Evolutionary conservation across 2,113 vertebrate species (phyloP).

Genomic region (Philantomba maxwellii): DNA sequence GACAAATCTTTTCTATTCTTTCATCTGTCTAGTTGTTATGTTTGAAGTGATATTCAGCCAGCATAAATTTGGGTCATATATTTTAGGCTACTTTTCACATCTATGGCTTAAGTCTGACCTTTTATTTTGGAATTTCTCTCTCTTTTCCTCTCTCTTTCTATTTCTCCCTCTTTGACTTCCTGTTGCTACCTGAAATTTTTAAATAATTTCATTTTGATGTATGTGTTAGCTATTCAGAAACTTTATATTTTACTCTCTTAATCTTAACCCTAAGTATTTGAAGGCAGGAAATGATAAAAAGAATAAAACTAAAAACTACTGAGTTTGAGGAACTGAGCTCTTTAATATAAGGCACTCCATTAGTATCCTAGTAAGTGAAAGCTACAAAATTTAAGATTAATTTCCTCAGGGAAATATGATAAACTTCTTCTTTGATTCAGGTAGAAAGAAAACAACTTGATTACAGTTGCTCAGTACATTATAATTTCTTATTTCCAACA

Average conservation of each 20-base stretch:
- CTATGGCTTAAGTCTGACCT: not conserved
- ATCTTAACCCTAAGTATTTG: not conserved
- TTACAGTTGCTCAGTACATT: not conserved
- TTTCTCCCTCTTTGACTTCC: not conserved
- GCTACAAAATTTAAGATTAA: not conserved
- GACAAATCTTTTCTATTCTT: not conserved
- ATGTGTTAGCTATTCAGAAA: not conserved
- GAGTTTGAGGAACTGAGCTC: not conserved
- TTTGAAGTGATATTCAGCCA: not conserved
- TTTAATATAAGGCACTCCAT: not conserved
- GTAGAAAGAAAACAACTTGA: not conserved
- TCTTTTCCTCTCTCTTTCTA: not conserved
- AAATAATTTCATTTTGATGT: not conserved
- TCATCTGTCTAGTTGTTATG: not conserved
- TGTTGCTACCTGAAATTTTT: not conserved
- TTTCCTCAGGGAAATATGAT: not conserved
- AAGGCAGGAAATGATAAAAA: not conserved
- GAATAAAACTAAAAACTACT: not conserved
- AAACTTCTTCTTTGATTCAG: not conserved
- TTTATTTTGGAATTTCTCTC: not conserved
- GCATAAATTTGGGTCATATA: not conserved
- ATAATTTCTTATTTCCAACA: not conserved
- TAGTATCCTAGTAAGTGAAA: not conserved
- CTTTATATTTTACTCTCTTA: not conserved
- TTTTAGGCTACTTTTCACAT: not conserved